These are phyloP conservation scores for Phylloscopus trochilus DNA, from an alignment of 2,113 vertebrate genomes.

Conservation along the genomic window DNA sequence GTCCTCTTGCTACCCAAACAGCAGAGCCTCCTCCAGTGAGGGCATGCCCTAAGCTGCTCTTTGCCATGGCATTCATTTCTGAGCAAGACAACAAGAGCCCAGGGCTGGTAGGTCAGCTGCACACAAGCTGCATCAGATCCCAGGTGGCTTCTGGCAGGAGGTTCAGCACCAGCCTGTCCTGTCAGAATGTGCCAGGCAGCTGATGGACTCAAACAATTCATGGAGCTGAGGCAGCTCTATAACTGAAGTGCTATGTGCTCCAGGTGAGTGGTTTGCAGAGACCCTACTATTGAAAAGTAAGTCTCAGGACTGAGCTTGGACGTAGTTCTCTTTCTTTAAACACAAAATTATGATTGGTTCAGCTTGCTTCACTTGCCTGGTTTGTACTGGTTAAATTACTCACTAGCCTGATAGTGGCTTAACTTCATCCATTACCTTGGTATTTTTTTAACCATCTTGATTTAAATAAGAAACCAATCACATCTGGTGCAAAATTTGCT, in stretches of 20 bases:
- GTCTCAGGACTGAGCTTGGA: neutral
- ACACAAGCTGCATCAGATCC: neutral
- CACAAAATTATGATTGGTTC: neutral
- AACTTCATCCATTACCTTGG: neutral
- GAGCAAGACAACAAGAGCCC: neutral
- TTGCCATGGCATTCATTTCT: neutral
- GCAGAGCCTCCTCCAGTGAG: neutral
- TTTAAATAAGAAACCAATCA: neutral
- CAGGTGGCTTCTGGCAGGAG: neutral
- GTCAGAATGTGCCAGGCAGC: rapidly evolving
- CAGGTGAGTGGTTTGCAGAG: neutral
- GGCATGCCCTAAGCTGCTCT: neutral
- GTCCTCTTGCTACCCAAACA: neutral
- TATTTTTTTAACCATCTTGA: neutral
- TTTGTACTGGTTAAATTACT: neutral
- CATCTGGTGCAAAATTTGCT: neutral
- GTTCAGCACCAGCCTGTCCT: neutral
- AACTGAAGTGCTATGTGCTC: neutral
- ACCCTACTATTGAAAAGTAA: neutral
- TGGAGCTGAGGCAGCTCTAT: neutral
- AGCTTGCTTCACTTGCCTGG: neutral
- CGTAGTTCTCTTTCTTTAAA: neutral
- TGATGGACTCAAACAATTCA: neutral
- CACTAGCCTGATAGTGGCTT: neutral
- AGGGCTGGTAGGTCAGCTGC: neutral